Conservation (phyloP, 2,888 invertebrate genomes). For the Pocota personata region DNA sequence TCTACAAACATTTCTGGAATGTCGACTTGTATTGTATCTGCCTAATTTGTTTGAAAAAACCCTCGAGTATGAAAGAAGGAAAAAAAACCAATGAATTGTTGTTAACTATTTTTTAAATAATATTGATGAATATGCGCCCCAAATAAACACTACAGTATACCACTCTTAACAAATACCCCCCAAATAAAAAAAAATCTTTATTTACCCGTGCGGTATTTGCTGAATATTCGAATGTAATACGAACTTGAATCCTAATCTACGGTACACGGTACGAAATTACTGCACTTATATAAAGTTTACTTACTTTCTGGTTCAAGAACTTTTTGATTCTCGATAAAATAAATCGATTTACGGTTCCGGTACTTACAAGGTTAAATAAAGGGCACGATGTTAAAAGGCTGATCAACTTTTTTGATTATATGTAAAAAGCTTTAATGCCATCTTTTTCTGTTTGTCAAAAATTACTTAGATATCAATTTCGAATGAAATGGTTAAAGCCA, state of each 20-base stretch:
- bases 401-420: no score
- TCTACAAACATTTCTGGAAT: constrained; percentile 23
- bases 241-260: no score
- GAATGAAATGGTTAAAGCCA: no score
- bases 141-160: constrained; percentile 42
- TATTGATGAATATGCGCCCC: constrained; percentile 47
- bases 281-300: no score
- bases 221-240: constrained; percentile 1
- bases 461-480: no score
- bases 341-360: no score
- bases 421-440: no score
- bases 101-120: constrained; percentile 47
- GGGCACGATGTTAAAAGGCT: no score
- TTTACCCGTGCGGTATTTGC: neutral
- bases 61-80: neutral
- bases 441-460: no score
- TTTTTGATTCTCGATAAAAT: no score
- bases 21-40: constrained; percentile 47
- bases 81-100: constrained; percentile 19
- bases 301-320: no score
- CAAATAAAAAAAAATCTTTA: neutral
- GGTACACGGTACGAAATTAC: neutral
- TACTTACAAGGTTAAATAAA: no score
- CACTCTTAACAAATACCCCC: constrained; percentile 2
- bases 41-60: constrained; percentile 51